Evolutionary conservation across 2,797 vertebrate species (phyloP), one percentile per base, ranked within the genome.

Genomic region (Clarias laeviceps): DNA sequence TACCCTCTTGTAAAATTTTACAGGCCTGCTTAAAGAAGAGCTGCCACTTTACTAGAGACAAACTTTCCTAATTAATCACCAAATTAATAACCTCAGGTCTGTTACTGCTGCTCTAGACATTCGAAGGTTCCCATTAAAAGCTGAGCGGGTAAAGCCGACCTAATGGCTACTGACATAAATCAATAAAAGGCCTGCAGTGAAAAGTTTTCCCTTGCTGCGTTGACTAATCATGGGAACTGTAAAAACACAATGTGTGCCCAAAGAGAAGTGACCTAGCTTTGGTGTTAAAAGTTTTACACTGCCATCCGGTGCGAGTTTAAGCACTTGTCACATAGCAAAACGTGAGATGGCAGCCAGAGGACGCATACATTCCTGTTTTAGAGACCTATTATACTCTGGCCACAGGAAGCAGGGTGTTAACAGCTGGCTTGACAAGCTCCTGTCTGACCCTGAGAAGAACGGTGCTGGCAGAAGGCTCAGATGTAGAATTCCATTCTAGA

Each of bases 1-100:
- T 94, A 96, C 90, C 93, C 91, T 96, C 93, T 95, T 95, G 96
- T 98, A 97, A 98, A 98, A 94, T 92, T 97, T 98, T 97, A 98
- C 95, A 96, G 92, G 94, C 90, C 93, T 91, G 92, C 95, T 96
- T 95, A 96, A 97, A 96, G 93, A 95, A 94, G 94, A 92, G 89
- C 91, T 92, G 92, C 91, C 92, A 90, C 89, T 95, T 95, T 95
- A 96, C 93, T 94, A 93, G 94, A 92, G 93, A 92, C 93, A 94
- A 95, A 95, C 92, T 93, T 95, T 93, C 93, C 92, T 93, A 94
- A 95, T 95, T 94, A 96, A 95, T 95, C 93, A 93, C 91, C 87
- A 88, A 85, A 87, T 92, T 94, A 94, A 95, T 94, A 94, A 93
- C 90, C 91, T 84, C 40, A 12, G 77, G 82, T 91, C 80, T 91